Percentiles rank a stretch among this genome's conserved stretches.
phyloP scores from a whole-genome alignment of 2,888 invertebrate genomes.

The Trachelus stipa region DNA sequence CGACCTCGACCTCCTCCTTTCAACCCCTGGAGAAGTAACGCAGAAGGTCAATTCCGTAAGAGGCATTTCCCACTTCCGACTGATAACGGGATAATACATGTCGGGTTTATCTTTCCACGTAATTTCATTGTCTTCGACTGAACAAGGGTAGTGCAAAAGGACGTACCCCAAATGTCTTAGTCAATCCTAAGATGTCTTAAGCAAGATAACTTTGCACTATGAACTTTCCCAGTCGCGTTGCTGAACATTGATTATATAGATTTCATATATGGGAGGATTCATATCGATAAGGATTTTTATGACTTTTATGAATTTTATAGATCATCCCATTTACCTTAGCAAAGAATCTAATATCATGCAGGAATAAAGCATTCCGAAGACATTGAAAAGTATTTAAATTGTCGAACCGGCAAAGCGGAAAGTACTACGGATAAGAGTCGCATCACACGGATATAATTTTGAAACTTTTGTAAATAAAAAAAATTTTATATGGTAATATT shows the following conservation, averaged over 20 bases:
- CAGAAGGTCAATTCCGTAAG: conserved; percentile 6
- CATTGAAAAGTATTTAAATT: not conserved
- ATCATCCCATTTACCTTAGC: not conserved
- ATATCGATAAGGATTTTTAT: not conserved
- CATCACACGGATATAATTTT: not conserved
- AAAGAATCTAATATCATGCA: no score
- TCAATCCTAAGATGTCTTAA: not conserved
- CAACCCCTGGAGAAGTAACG: not conserved
- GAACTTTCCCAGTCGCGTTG: conserved; percentile 22
- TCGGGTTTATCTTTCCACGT: conserved; percentile 2
- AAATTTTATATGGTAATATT: not conserved
- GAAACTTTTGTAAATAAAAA: no score
- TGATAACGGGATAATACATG: conserved; percentile 11
- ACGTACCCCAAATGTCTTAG: not conserved
- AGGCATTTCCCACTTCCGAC: conserved; percentile 25
- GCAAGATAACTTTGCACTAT: not conserved
- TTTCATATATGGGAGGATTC: not conserved
- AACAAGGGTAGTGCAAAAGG: not conserved
- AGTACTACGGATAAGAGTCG: not conserved
- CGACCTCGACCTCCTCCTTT: conserved; percentile 7
- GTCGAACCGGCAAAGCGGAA: not conserved
- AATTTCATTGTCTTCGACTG: not conserved
- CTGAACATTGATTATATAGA: not conserved
- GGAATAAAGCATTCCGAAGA: no score
- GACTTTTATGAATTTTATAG: not conserved